Evolutionary conservation across 2,888 invertebrate species (phyloP), one percentile per base, ranked within the genome.

Genomic region (Drosophila vallismaia): DNA sequence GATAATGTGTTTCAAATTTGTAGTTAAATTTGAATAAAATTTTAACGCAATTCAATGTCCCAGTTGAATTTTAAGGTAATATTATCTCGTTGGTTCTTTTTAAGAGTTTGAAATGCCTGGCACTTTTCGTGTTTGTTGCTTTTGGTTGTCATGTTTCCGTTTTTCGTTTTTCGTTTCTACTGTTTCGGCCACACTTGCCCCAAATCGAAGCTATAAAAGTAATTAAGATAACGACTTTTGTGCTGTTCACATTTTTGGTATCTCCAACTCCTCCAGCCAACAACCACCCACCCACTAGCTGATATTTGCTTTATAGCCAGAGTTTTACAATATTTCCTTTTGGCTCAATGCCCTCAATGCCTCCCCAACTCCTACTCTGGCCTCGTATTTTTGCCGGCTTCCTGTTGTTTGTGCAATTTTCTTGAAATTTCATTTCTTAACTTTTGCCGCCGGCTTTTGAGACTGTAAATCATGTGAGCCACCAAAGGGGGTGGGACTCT

Each of bases 151-250:
- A 29, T 69, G 49, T 51, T 19, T 50, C 31, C 12, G 36, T 56
- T 55, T 5, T 31, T 52, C 3, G 19, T 42, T 33, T 49, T 69
- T 19, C 19, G 19, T 42, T 33, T 49, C 62, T 40, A 29, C 24
- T 44, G 7, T 40, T 38, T 9, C 33, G 49, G 4, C 44, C 45
- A 48, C 57, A 58, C 51, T 64, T 59, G 44, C 62, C 74, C 73
- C 75, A 79, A 87, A 88, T 89, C 88, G 88, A 86, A 83, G 87
- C 86, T 83, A 77, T 87, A 87, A 82, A 89, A 88, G 89, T 88
- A 88, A 88, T 88, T 88, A 89, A 89, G 88, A 89, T 88, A 88
- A 88, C 86, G 86, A 89, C 83, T 88, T 88, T 84, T 72, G 74
- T 79, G 77, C 62, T 77, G 69, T 70, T 79, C 62, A 51, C 69